These are phyloP conservation scores for Nothocercus julius DNA, from an alignment of 2,113 vertebrate genomes.

Conservation along the genomic window DNA sequence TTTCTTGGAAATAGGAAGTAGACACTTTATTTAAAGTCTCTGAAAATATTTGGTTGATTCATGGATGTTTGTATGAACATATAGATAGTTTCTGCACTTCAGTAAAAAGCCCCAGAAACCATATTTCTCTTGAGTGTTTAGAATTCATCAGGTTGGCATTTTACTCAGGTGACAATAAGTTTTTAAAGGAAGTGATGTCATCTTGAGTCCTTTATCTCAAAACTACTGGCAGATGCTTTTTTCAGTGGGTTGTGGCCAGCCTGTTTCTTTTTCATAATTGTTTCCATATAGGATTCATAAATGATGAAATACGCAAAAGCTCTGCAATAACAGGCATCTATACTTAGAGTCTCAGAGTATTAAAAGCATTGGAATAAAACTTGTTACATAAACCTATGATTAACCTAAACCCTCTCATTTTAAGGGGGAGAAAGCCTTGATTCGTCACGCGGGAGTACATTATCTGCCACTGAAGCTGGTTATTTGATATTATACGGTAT, in stretches of 20 bases:
- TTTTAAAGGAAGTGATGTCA: not conserved
- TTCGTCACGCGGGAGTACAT: not conserved
- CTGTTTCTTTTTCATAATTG: not conserved
- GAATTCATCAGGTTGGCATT: not conserved
- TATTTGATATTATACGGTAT: not conserved
- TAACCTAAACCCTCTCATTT: not conserved
- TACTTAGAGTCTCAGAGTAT: not conserved
- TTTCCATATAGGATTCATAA: not conserved
- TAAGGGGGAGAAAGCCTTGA: not conserved
- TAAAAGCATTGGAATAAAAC: not conserved
- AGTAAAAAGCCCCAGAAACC: not conserved
- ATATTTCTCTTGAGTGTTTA: not conserved
- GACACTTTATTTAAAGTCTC: not conserved
- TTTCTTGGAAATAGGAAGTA: not conserved
- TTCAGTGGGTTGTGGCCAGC: not conserved
- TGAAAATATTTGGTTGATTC: not conserved
- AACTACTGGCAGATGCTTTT: constrained; percentile 5
- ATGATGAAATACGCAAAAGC: not conserved
- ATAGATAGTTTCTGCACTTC: not conserved
- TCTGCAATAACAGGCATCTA: not conserved
- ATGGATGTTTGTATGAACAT: not conserved
- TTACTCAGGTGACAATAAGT: not conserved
- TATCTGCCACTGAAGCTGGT: not conserved
- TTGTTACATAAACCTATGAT: not conserved
- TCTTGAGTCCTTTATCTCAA: not conserved